These are phyloP conservation scores for Drosophila tropicalis DNA, from an alignment of 1,140 invertebrate genomes.

Conservation along the genomic window DNA sequence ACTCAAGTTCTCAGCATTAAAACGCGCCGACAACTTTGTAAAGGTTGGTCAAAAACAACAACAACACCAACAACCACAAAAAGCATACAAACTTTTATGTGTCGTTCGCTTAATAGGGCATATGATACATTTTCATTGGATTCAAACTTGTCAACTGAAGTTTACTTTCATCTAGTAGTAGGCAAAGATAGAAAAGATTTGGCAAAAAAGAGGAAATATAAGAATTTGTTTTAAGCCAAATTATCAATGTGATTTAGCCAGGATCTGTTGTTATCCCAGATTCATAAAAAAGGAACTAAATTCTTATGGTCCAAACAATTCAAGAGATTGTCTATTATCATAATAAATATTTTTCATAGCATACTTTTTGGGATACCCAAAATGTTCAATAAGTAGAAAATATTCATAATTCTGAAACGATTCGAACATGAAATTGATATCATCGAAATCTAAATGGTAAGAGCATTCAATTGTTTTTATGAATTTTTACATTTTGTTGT, in stretches of 20 bases:
- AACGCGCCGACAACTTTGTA: constrained; percentile 76
- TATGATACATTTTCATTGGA: background rate
- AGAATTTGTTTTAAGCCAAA: too few relatives aligned
- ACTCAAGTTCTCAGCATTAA: constrained; percentile 72
- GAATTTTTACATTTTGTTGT: background rate
- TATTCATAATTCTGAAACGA: background rate
- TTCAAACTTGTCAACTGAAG: background rate
- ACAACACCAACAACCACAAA: too few relatives aligned
- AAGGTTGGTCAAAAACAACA: constrained; percentile 60
- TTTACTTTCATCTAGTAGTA: too few relatives aligned
- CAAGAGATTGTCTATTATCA: too few relatives aligned
- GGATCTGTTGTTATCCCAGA: too few relatives aligned
- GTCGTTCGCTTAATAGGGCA: constrained; percentile 31
- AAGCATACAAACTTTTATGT: constrained; percentile 29
- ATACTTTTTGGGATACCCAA: constrained; percentile 2
- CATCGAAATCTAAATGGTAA: background rate
- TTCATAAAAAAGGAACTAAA: too few relatives aligned
- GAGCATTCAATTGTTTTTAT: constrained; percentile 11
- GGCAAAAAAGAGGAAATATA: too few relatives aligned
- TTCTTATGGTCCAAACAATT: too few relatives aligned
- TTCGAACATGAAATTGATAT: background rate
- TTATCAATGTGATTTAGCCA: too few relatives aligned
- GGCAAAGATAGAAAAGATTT: too few relatives aligned
- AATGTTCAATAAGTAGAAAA: background rate
- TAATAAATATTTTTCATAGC: constrained; percentile 1